phyloP scores from a whole-genome alignment of 2,797 vertebrate species.

The Tenualosa ilisha region DNA sequence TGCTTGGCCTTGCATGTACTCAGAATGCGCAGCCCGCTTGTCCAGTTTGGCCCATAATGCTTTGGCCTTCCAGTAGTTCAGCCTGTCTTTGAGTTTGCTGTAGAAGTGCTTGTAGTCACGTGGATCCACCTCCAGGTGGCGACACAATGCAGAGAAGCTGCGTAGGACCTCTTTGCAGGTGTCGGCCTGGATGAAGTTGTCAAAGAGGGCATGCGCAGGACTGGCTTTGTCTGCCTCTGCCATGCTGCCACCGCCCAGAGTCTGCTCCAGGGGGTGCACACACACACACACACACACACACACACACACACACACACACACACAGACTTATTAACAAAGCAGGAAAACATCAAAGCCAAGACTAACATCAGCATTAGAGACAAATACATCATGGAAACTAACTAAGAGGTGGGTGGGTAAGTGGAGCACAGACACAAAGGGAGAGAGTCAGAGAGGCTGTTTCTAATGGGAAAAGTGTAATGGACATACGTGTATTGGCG shows the following conservation, averaged over 20 bases:
- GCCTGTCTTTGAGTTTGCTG: constrained; percentile 79
- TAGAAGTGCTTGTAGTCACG: constrained; percentile 78
- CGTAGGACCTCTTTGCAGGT: constrained; percentile 79
- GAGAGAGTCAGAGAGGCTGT: too few species aligned
- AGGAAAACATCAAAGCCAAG: neutral
- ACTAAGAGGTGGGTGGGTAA: too few species aligned
- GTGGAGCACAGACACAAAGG: too few species aligned
- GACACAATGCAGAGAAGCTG: constrained; percentile 80
- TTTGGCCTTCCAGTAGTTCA: constrained; percentile 96
- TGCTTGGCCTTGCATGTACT: constrained; percentile 83
- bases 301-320: neutral
- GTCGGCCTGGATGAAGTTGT: constrained; percentile 81
- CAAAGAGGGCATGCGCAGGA: constrained; percentile 79
- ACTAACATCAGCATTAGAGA: neutral
- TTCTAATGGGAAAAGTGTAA: too few species aligned
- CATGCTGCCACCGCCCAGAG: constrained; percentile 56
- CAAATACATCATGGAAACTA: neutral
- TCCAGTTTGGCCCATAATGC: constrained; percentile 89
- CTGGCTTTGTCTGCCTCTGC: constrained; percentile 61
- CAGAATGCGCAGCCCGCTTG: constrained; percentile 80
- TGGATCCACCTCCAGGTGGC: constrained; percentile 73
- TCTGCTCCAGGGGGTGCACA: neutral
- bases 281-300: neutral
- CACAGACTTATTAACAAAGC: neutral
- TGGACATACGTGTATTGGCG: too few species aligned